Percentiles rank a stretch among this genome's conserved stretches.
phyloP scores from a whole-genome alignment of 2,888 invertebrate species.

The Aleiodes testaceus region DNA sequence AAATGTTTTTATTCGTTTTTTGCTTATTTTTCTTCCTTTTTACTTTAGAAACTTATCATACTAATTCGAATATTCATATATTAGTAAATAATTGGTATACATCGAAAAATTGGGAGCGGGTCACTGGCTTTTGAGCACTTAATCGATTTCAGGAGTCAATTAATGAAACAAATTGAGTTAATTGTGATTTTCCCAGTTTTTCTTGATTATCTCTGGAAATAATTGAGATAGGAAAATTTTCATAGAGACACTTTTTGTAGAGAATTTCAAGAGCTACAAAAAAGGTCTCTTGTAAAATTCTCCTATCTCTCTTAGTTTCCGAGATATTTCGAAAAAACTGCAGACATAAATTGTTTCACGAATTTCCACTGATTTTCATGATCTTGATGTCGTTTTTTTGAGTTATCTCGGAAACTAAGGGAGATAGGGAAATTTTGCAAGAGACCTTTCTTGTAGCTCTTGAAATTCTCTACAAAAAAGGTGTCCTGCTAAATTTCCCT shows the following conservation, averaged over 20 bases:
- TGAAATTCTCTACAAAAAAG: no score
- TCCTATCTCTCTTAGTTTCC: no score
- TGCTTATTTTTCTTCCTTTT: neutral
- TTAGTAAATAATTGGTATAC: conserved; percentile 47
- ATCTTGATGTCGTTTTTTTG: conserved; percentile 10
- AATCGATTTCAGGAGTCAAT: conserved; percentile 16
- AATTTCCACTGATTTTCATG: conserved; percentile 1
- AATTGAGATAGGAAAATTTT: no score
- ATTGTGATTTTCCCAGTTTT: neutral
- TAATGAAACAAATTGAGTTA: neutral
- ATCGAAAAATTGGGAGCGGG: conserved; percentile 35
- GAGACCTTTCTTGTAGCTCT: no score
- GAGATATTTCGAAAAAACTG: no score
- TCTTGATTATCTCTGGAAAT: neutral
- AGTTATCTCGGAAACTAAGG: no score
- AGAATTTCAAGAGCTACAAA: no score
- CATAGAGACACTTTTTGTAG: no score
- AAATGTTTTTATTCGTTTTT: conserved; percentile 39
- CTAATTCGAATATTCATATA: conserved; percentile 44
- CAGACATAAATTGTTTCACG: no score
- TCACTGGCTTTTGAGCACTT: conserved; percentile 39
- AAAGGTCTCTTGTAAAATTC: no score
- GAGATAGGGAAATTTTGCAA: no score
- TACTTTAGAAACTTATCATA: conserved; percentile 43
- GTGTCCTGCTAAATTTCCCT: no score